Evolutionary conservation across 2,888 invertebrate genomes (phyloP).

Genomic region (Luffia ferchaultella): DNA sequence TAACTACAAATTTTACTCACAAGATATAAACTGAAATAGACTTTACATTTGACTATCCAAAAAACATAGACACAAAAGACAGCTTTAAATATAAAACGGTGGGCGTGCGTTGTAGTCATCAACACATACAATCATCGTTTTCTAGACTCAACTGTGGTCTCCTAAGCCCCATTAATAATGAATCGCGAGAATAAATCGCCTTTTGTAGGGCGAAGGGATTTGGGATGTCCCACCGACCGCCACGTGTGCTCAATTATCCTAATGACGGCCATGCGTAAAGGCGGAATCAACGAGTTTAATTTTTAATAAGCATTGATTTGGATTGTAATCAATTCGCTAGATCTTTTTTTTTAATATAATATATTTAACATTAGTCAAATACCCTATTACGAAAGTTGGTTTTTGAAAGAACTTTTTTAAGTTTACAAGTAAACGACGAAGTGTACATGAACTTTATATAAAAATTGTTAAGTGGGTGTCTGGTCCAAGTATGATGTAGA

Average conservation of each 20-base stretch:
- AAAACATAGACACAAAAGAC: too few species aligned
- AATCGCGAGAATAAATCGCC: slow-evolving; percentile 58
- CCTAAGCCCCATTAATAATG: slow-evolving; percentile 57
- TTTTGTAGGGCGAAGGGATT: slow-evolving; percentile 58
- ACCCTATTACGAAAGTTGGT: too few species aligned
- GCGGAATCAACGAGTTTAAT: slow-evolving; percentile 6
- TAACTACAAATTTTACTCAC: too few species aligned
- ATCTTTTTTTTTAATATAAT: too few species aligned
- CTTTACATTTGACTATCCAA: too few species aligned
- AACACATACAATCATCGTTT: slow-evolving; percentile 49
- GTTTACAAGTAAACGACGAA: too few species aligned
- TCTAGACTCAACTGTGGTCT: slow-evolving; percentile 35
- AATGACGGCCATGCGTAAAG: slow-evolving; percentile 31
- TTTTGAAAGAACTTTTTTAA: too few species aligned
- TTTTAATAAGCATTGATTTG: slow-evolving; percentile 2
- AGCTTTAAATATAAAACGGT: neutral
- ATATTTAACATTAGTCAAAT: too few species aligned
- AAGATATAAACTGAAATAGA: too few species aligned
- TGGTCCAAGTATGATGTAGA: too few species aligned
- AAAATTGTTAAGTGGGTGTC: too few species aligned
- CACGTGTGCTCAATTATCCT: slow-evolving; percentile 59
- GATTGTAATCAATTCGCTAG: neutral
- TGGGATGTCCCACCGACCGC: slow-evolving; percentile 30
- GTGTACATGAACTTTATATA: too few species aligned
- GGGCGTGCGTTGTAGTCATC: neutral